Conservation (phyloP, 2,113 vertebrate species). For the Hyperopisus bebe region DNA sequence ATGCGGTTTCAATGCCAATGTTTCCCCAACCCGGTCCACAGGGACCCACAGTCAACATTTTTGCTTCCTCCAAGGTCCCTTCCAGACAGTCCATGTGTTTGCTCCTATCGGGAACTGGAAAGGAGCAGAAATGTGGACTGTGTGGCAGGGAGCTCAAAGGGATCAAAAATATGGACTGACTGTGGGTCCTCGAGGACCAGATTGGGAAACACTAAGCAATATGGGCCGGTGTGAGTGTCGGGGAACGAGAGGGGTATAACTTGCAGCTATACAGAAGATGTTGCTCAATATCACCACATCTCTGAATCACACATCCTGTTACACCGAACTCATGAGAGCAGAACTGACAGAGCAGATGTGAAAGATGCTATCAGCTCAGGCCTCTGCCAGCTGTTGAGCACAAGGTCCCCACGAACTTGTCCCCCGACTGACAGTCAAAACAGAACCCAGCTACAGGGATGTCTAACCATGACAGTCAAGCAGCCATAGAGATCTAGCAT, state of each 20-base stretch:
- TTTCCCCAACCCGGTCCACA: not conserved
- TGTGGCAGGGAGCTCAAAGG: not conserved
- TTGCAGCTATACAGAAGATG: not conserved
- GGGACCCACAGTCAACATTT: not conserved
- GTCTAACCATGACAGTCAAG: not conserved
- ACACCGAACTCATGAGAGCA: not conserved
- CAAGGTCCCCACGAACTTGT: not conserved
- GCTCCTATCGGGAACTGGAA: too few relatives aligned
- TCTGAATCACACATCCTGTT: slow-evolving; percentile 19
- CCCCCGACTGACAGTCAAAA: not conserved
- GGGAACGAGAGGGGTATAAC: not conserved
- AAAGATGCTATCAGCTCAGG: not conserved
- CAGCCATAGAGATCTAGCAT: not conserved
- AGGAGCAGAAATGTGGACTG: too few relatives aligned
- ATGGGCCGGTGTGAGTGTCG: not conserved
- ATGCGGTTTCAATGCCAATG: not conserved
- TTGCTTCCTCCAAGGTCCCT: not conserved
- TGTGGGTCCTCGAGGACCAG: not conserved
- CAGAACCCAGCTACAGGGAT: not conserved
- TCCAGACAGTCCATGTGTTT: too few relatives aligned
- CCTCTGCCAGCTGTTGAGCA: not conserved
- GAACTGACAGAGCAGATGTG: slow-evolving; percentile 7
- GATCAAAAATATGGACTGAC: not conserved
- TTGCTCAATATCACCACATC: not conserved
- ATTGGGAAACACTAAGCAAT: not conserved